Evolutionary conservation across 2,113 vertebrate genomes (phyloP).

Genomic region (Hemibagrus wyckioides): DNA sequence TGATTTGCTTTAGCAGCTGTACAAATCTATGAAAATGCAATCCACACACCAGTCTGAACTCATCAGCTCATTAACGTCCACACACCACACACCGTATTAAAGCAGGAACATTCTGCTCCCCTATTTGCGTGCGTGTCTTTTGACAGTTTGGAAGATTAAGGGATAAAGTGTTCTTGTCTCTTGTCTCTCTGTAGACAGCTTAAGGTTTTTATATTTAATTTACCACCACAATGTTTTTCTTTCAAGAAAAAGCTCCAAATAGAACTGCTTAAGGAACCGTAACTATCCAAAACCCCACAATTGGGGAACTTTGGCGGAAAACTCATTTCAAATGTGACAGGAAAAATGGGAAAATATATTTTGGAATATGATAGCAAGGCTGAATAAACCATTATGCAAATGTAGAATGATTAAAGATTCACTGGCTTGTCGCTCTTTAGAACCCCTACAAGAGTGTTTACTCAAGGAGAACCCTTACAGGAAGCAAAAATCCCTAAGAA

Average conservation of each 20-base stretch:
- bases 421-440: background rate
- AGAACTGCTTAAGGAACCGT: background rate
- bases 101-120: background rate
- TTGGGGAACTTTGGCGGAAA: background rate
- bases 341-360: background rate
- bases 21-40: background rate
- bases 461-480: too few relatives aligned
- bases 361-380: background rate
- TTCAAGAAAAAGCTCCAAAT: background rate
- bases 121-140: background rate
- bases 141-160: background rate
- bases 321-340: background rate
- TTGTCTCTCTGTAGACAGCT: background rate
- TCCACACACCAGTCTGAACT: background rate
- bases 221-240: too few relatives aligned
- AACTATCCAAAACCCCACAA: background rate
- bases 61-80: background rate
- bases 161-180: background rate
- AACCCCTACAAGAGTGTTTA: too few relatives aligned
- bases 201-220: background rate
- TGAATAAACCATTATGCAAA: background rate
- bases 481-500: too few relatives aligned
- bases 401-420: background rate
- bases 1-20: background rate
- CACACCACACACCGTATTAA: background rate